Conservation (phyloP, 2,888 invertebrate genomes). For the Microdon myrmicae region DNA sequence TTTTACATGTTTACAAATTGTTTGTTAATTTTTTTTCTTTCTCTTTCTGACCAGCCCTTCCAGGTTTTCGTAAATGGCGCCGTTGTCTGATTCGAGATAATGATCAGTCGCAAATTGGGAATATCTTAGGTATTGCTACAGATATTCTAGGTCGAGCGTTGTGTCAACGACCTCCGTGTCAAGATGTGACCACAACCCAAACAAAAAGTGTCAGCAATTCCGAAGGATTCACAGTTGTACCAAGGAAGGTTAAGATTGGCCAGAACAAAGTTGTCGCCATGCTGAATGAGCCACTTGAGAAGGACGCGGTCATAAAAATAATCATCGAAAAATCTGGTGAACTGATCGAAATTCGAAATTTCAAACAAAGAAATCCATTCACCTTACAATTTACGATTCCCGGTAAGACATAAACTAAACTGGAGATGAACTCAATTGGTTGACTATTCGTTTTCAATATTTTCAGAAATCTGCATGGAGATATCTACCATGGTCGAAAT, state of each 20-base stretch:
- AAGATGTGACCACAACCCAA: conserved; percentile 70
- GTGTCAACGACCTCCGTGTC: conserved; percentile 71
- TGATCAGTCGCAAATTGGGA: conserved; percentile 85
- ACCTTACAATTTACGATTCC: conserved; percentile 86
- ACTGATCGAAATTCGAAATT: conserved; percentile 77
- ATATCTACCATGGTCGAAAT: conserved; percentile 85
- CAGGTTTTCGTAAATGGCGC: conserved; percentile 82
- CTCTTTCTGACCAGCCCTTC: conserved; percentile 68
- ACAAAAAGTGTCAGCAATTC: conserved; percentile 63
- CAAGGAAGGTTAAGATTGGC: conserved; percentile 69
- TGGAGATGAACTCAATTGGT: background rate
- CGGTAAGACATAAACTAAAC: conserved; percentile 64
- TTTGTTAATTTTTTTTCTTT: conserved; percentile 1
- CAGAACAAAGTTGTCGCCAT: conserved; percentile 85
- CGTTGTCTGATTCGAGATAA: conserved; percentile 83
- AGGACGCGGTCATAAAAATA: conserved; percentile 81
- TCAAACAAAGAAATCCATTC: conserved; percentile 85
- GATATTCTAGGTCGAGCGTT: conserved; percentile 76
- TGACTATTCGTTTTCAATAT: conserved; percentile 8
- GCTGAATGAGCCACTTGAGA: conserved; percentile 80
- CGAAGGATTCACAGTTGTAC: conserved; percentile 66
- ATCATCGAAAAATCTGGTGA: conserved; percentile 85
- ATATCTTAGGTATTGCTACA: conserved; percentile 84
- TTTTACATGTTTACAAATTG: background rate
- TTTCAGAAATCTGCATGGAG: conserved; percentile 79